phyloP scores from a whole-genome alignment of 2,888 invertebrate genomes.

The Conops quadrifasciatus region DNA sequence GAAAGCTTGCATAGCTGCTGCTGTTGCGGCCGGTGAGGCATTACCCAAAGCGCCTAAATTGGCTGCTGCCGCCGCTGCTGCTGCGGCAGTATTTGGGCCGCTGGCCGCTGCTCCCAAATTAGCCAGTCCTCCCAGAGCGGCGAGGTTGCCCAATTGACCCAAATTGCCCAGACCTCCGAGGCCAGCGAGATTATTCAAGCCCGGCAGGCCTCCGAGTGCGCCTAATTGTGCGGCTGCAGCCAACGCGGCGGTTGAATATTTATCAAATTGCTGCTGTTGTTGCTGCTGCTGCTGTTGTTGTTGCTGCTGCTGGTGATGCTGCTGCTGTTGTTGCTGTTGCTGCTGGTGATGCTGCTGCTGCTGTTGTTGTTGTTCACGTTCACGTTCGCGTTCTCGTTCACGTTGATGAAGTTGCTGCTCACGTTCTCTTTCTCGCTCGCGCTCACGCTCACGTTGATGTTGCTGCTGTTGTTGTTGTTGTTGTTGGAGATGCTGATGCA shows the following conservation, averaged over 20 bases:
- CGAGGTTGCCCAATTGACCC: constrained; percentile 60
- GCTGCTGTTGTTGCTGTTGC: constrained; percentile 48
- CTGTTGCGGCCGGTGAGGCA: constrained; percentile 66
- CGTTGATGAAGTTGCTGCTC: constrained; percentile 50
- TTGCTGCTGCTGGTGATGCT: constrained; percentile 62
- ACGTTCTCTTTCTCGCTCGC: constrained; percentile 49
- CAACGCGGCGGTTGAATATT: constrained; percentile 67
- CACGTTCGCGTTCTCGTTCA: constrained; percentile 45
- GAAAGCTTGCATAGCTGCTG: constrained; percentile 83
- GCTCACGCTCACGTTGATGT: constrained; percentile 47
- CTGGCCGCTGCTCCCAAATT: constrained; percentile 64
- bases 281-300: constrained; percentile 56
- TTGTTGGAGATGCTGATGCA: constrained; percentile 50
- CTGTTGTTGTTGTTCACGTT: constrained; percentile 57
- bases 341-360: constrained; percentile 51
- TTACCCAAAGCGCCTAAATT: constrained; percentile 56
- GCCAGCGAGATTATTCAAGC: constrained; percentile 59
- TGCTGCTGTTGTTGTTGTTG: constrained; percentile 52
- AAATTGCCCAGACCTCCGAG: constrained; percentile 57
- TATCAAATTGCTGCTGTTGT: constrained; percentile 58
- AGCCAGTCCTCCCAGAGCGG: constrained; percentile 57
- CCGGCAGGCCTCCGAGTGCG: constrained; percentile 60
- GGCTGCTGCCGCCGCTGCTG: constrained; percentile 67
- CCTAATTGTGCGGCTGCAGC: constrained; percentile 65
- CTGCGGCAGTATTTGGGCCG: constrained; percentile 69